Evolutionary conservation across 2,797 vertebrate species (phyloP).

Genomic region (Eulemur mongoz): DNA sequence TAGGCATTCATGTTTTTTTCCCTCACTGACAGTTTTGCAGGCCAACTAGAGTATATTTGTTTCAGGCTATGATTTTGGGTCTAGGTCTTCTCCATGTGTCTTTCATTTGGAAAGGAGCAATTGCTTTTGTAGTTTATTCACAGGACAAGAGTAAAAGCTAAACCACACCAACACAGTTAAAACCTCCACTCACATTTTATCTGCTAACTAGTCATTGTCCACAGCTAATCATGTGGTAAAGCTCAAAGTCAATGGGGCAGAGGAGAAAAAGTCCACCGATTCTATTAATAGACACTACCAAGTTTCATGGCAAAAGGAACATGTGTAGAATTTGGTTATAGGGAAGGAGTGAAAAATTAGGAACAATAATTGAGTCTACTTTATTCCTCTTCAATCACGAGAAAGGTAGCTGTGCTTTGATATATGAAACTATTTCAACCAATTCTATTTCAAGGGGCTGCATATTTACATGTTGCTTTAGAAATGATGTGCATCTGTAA

Average conservation of each 20-base stretch:
- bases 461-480: constrained; percentile 11
- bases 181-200: background rate
- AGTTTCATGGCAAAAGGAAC: background rate
- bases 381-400: background rate
- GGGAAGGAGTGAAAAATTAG: background rate
- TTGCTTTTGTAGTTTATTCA: background rate
- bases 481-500: constrained; percentile 25
- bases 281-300: background rate
- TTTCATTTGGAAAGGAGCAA: background rate
- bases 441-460: constrained; percentile 6
- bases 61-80: background rate
- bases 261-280: background rate
- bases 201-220: background rate
- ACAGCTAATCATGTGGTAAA: background rate
- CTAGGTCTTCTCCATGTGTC: background rate
- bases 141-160: background rate
- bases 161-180: background rate
- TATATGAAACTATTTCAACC: background rate
- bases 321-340: background rate
- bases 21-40: background rate
- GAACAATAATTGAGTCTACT: constrained; percentile 3
- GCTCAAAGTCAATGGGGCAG: background rate
- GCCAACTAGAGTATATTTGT: background rate
- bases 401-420: background rate
- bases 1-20: background rate